Evolutionary conservation across 92 coral and sea anemone species (phyloP), one percentile per base, ranked within the genome.

Genomic region (Ricordea florida): DNA sequence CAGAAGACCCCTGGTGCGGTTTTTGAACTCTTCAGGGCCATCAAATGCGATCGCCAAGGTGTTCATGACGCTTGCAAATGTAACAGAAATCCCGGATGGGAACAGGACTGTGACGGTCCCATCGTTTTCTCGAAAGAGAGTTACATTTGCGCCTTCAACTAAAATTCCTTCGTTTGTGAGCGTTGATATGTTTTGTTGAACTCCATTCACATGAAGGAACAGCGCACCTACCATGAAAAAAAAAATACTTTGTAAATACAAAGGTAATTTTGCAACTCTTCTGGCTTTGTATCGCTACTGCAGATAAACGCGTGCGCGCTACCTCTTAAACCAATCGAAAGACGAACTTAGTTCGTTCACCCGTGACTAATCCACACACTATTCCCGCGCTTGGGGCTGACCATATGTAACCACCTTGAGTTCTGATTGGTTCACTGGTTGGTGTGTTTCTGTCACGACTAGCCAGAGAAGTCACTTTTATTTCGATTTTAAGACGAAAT

Each of bases 1-100:
- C 11, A 90, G 72, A 30, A 90, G 71, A n/a, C 96, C 96, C 35
- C 38, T 83, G 9, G 96, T 87, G 41, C 78, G 63, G 52, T 80
- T 80, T 46, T 44, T 81, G 41, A 73, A 86, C 14, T 35, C 43
- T 20, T 48, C 57, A 10, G 91, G 91, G 16, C 78, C 87, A 33
- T 78, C 69, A 40, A 86, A 68, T 10, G 78, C 67, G 21, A 74
- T 86, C 20, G 88, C 63, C 32, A 86, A 41, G 21, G 86, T 60
- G 1, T 66, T 55, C 32, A 57, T 69, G 57, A 86, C 63, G 15
- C 53, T 59, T 21, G 62, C 62, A 63, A 86, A 72, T 7, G 69
- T 66, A 17, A 81, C 78, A 10, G 89, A 58, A 30, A 86, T 81
- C 62, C 56, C 65, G 10, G 87, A 81, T 16, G 78, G 78, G 30